Percentiles rank a stretch among this genome's conserved stretches.
Conservation (phyloP, 2,888 invertebrate species). For the Eilema griseolum region DNA sequence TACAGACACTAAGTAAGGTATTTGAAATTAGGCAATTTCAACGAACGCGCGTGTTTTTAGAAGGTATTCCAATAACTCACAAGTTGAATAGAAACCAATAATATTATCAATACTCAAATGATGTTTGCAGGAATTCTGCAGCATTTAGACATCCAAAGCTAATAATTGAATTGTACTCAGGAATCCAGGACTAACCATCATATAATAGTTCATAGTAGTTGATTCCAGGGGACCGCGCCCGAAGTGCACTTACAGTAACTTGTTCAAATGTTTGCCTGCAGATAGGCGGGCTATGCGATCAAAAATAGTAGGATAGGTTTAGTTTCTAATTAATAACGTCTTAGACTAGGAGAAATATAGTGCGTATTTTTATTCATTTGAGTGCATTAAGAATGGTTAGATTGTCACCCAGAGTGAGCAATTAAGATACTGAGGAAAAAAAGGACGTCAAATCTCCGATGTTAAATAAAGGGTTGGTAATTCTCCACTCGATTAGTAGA, state of each 20-base stretch:
- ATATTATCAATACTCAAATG: slow-evolving; percentile 8
- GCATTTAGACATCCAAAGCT: slow-evolving; percentile 50
- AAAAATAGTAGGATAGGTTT: slow-evolving; percentile 9
- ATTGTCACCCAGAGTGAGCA: too few species aligned
- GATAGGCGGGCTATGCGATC: slow-evolving; percentile 45
- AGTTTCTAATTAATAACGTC: too few species aligned
- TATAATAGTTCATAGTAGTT: slow-evolving; percentile 63
- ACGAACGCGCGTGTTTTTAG: background rate
- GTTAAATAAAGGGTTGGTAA: too few species aligned
- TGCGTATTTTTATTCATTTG: too few species aligned
- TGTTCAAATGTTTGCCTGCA: slow-evolving; percentile 74
- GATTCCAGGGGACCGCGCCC: slow-evolving; percentile 53
- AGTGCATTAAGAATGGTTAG: too few species aligned
- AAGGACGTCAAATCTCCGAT: background rate
- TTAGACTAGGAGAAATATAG: too few species aligned
- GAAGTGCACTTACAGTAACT: slow-evolving; percentile 75
- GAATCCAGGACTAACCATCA: slow-evolving; percentile 63
- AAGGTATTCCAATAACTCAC: background rate
- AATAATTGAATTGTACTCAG: slow-evolving; percentile 68
- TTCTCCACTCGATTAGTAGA: too few species aligned
- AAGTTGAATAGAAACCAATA: background rate
- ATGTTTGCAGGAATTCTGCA: slow-evolving; percentile 36
- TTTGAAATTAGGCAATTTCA: too few species aligned
- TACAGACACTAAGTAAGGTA: too few species aligned
- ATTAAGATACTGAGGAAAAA: too few species aligned